phyloP scores from a whole-genome alignment of 1,140 invertebrate species.

The Aphis gossypii region DNA sequence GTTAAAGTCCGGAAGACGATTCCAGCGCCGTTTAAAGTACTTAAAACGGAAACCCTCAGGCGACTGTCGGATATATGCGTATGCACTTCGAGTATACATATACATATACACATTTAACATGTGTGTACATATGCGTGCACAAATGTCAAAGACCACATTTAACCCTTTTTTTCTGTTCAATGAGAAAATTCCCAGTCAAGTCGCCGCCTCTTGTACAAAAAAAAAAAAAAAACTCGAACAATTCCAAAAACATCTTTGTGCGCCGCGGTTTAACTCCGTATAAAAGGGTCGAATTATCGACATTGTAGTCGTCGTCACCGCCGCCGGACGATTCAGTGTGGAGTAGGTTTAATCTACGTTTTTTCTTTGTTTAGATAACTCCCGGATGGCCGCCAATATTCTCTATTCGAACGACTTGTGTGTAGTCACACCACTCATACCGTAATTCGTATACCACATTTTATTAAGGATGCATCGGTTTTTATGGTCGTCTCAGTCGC shows the following conservation, averaged over 20 bases:
- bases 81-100: no score
- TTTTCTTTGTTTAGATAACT: not conserved
- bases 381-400: not conserved
- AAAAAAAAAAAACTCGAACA: not conserved
- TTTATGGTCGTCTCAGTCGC: not conserved
- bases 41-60: slow-evolving; percentile 13
- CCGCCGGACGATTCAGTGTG: not conserved
- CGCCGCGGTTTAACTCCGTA: not conserved
- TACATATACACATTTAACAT: not conserved
- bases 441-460: not conserved
- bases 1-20: not conserved
- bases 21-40: not conserved
- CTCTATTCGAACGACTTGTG: not conserved
- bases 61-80: not conserved
- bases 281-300: slow-evolving; percentile 28
- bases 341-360: not conserved
- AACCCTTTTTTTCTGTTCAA: slow-evolving; percentile 14
- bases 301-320: not conserved
- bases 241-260: not conserved
- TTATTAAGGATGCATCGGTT: not conserved
- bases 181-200: not conserved
- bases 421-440: not conserved
- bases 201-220: not conserved
- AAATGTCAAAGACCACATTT: not conserved
- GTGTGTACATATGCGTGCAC: not conserved